These are phyloP conservation scores for Lytechinus pictus DNA, from an alignment of 35 echinoderm and acorn worm species.

Conservation along the genomic window DNA sequence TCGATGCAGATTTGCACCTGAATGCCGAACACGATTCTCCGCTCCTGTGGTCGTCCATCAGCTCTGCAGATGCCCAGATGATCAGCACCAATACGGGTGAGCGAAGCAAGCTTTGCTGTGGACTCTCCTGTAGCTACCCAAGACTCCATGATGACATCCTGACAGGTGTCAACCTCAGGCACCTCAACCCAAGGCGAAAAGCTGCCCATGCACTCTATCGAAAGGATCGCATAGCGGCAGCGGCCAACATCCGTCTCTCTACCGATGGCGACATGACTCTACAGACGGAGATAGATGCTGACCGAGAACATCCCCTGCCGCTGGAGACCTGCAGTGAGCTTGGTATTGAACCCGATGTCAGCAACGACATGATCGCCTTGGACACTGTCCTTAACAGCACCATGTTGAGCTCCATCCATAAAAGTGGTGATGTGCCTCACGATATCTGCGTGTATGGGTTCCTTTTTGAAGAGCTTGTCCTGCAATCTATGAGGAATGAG, in stretches of 20 bases:
- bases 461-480: conserved; percentile 86
- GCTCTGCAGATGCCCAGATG: conserved; percentile 42
- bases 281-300: conserved; percentile 27
- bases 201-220: neutral
- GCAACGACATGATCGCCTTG: neutral
- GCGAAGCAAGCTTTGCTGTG: conserved; percentile 44
- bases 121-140: conserved; percentile 35
- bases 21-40: conserved; percentile 38
- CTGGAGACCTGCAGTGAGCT: conserved; percentile 15
- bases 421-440: conserved; percentile 37
- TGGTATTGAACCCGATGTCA: conserved; percentile 11
- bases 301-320: neutral
- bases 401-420: conserved; percentile 50
- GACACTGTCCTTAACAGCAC: neutral
- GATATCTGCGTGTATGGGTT: conserved; percentile 84
- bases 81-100: neutral
- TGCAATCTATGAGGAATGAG: conserved; percentile 79
- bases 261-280: conserved; percentile 48
- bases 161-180: conserved; percentile 6
- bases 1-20: conserved; percentile 55
- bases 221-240: conserved; percentile 11
- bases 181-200: neutral
- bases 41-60: conserved; percentile 57
- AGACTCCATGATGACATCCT: conserved; percentile 55
- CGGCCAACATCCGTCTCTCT: neutral